phyloP scores from a whole-genome alignment of 1,140 invertebrate genomes.

The Trichonephila inaurata region DNA sequence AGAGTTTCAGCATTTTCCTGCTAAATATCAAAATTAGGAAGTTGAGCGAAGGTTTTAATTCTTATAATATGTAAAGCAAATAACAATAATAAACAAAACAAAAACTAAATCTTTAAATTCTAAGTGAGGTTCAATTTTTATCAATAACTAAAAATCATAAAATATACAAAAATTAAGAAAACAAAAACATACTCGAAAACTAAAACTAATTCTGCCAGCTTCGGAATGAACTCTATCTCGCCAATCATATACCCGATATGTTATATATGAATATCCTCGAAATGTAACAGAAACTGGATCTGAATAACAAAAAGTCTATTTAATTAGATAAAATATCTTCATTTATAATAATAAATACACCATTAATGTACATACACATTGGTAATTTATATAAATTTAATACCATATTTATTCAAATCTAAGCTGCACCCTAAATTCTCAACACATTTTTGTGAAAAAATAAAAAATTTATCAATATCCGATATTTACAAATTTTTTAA shows the following conservation, averaged over 20 bases:
- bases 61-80: background rate
- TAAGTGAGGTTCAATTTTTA: background rate
- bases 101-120: background rate
- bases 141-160: background rate
- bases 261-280: conserved; percentile 94
- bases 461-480: too few species aligned
- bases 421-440: too few species aligned
- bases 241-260: conserved; percentile 95
- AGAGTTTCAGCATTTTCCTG: too few species aligned
- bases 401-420: too few species aligned
- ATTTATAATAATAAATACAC: background rate
- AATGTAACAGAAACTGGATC: conserved; percentile 92
- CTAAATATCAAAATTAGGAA: too few species aligned
- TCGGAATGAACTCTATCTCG: conserved; percentile 94
- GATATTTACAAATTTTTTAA: too few species aligned
- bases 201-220: conserved; percentile 90
- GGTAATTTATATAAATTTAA: background rate
- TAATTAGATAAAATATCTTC: background rate
- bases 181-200: conserved; percentile 87
- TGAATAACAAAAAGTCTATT: conserved; percentile 79
- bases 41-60: background rate
- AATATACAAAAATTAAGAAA: background rate
- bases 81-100: background rate
- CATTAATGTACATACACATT: background rate
- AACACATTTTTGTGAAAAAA: too few species aligned